Evolutionary conservation across 2,888 invertebrate species (phyloP).

Genomic region (Lithophane leautieri): DNA sequence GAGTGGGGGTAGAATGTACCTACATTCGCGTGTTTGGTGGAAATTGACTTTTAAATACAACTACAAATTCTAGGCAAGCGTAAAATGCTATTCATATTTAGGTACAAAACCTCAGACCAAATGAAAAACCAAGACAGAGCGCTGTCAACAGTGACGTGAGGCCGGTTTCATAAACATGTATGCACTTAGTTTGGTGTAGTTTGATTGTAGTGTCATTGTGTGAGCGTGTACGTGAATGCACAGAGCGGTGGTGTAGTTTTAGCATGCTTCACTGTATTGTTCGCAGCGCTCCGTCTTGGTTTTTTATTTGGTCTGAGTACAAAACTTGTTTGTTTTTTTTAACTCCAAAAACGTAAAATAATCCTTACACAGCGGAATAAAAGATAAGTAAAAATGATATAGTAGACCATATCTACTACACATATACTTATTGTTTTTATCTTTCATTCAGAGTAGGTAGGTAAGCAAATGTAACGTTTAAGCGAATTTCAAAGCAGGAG

Average conservation of each 20-base stretch:
- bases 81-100: neutral
- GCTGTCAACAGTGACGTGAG: too few relatives aligned
- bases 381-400: conserved; percentile 31
- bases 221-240: too few relatives aligned
- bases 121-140: too few relatives aligned
- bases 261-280: too few relatives aligned
- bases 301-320: too few relatives aligned
- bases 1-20: neutral
- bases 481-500: conserved; percentile 29
- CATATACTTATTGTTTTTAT: neutral
- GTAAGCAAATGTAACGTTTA: conserved; percentile 48
- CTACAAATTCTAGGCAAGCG: neutral
- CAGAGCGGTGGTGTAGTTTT: too few relatives aligned
- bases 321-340: neutral
- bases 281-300: too few relatives aligned
- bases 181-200: too few relatives aligned
- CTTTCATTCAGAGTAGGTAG: conserved; percentile 8
- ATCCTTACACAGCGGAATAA: conserved; percentile 24
- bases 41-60: neutral
- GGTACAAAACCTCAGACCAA: neutral
- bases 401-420: neutral
- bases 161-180: too few relatives aligned
- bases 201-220: too few relatives aligned
- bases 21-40: neutral
- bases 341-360: conserved; percentile 14